Evolutionary conservation across 1,140 invertebrate species (phyloP).

Genomic region (Diprion similis): DNA sequence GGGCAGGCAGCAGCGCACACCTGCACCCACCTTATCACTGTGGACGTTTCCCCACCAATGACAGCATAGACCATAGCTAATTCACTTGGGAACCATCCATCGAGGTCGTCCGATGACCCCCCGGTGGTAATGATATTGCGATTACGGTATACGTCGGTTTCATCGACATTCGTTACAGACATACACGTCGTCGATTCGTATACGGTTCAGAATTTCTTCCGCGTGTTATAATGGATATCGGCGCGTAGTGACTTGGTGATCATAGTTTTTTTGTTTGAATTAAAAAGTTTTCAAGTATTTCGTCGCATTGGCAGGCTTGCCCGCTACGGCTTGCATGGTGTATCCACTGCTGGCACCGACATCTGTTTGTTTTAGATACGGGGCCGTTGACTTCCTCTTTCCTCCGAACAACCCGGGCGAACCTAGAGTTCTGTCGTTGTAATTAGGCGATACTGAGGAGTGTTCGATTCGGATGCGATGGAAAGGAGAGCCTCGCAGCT

Average conservation of each 20-base stretch:
- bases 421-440: not conserved
- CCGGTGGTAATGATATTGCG: too few species aligned
- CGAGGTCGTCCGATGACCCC: too few species aligned
- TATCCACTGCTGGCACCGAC: slow-evolving; percentile 33
- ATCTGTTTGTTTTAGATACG: slow-evolving; percentile 60
- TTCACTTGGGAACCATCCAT: too few species aligned
- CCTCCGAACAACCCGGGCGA: slow-evolving; percentile 37
- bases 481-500: not conserved
- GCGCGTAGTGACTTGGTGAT: not conserved
- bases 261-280: not conserved
- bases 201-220: not conserved
- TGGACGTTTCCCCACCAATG: too few species aligned
- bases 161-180: too few species aligned
- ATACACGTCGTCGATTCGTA: too few species aligned
- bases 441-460: slow-evolving; percentile 2
- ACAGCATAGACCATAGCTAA: too few species aligned
- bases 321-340: slow-evolving; percentile 24
- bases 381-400: slow-evolving; percentile 53
- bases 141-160: too few species aligned
- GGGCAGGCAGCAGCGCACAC: too few species aligned
- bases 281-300: not conserved
- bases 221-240: not conserved
- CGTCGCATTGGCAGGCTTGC: slow-evolving; percentile 29
- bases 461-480: not conserved
- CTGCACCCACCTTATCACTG: too few species aligned